A percentile compares a stretch with the other conserved stretches of the same genome.
Evolutionary conservation across 2,888 invertebrate genomes (phyloP).

Genomic region (Oegoconia quadripuncta): DNA sequence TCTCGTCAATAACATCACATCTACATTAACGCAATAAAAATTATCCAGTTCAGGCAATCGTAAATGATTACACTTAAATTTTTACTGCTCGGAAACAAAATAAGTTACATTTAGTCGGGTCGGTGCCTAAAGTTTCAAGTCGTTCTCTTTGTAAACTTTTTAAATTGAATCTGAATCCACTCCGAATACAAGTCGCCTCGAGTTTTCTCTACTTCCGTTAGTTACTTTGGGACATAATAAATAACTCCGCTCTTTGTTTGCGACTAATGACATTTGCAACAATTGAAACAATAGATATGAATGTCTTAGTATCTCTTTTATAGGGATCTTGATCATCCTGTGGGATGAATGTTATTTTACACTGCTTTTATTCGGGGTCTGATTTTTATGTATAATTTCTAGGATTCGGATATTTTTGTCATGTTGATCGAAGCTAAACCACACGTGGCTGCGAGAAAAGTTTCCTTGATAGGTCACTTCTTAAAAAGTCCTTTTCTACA

Average conservation of each 20-base stretch:
- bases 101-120: constrained; percentile 12
- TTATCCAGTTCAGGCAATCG: constrained; percentile 20
- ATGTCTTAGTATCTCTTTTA: too few relatives aligned
- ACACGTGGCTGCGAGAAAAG: too few relatives aligned
- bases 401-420: too few relatives aligned
- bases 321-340: too few relatives aligned
- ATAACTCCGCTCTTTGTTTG: constrained; percentile 23
- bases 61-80: constrained; percentile 25
- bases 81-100: constrained; percentile 16
- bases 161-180: constrained; percentile 53
- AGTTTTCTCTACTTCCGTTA: constrained; percentile 31
- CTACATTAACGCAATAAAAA: constrained; percentile 1
- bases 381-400: too few relatives aligned
- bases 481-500: too few relatives aligned
- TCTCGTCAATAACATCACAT: constrained; percentile 4
- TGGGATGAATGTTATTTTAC: too few relatives aligned
- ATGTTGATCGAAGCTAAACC: too few relatives aligned
- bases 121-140: constrained; percentile 32
- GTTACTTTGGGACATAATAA: constrained; percentile 48
- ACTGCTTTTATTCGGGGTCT: too few relatives aligned
- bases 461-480: too few relatives aligned
- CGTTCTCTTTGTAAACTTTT: constrained; percentile 47
- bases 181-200: constrained; percentile 16
- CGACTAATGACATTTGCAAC: neutral
- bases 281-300: too few relatives aligned